These are phyloP conservation scores for Ornithorhynchus anatinus DNA, from an alignment of 2,113 vertebrate species.

Conservation along the genomic window DNA sequence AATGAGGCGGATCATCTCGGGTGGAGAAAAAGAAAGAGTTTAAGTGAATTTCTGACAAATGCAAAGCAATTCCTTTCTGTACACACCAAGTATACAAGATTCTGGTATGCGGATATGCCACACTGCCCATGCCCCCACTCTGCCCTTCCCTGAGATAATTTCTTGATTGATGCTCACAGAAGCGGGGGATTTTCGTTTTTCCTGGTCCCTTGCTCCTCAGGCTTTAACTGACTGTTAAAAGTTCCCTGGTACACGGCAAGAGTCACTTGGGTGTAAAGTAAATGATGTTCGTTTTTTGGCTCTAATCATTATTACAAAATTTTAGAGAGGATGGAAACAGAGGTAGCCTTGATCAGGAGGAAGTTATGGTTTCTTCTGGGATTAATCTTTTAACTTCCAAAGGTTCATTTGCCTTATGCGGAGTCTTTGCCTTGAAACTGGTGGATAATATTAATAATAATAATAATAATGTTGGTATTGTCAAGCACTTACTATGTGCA, in stretches of 20 bases:
- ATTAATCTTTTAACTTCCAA: constrained; percentile 63
- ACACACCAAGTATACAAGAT: neutral
- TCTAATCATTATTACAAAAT: constrained; percentile 66
- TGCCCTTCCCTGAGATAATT: neutral
- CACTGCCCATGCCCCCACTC: neutral
- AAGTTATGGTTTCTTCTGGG: constrained; percentile 53
- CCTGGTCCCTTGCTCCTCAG: constrained; percentile 26
- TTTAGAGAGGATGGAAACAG: constrained; percentile 60
- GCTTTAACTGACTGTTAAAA: constrained; percentile 40
- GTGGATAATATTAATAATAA: too few relatives aligned
- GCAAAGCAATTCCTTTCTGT: neutral
- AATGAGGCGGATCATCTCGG: constrained; percentile 18
- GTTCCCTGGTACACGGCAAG: constrained; percentile 34
- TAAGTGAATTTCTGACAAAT: constrained; percentile 41
- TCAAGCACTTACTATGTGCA: too few relatives aligned
- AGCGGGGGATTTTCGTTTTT: constrained; percentile 4
- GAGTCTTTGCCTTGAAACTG: constrained; percentile 1
- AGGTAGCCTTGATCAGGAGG: constrained; percentile 52
- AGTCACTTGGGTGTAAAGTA: constrained; percentile 53
- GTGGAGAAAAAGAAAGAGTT: constrained; percentile 22
- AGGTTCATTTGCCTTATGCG: constrained; percentile 38
- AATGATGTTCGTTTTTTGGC: constrained; percentile 54
- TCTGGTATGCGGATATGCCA: neutral
- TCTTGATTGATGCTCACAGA: constrained; percentile 15
- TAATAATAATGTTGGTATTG: neutral